Evolutionary conservation across 1,140 invertebrate species (phyloP).

Genomic region (Akabosia matsudoensis): DNA sequence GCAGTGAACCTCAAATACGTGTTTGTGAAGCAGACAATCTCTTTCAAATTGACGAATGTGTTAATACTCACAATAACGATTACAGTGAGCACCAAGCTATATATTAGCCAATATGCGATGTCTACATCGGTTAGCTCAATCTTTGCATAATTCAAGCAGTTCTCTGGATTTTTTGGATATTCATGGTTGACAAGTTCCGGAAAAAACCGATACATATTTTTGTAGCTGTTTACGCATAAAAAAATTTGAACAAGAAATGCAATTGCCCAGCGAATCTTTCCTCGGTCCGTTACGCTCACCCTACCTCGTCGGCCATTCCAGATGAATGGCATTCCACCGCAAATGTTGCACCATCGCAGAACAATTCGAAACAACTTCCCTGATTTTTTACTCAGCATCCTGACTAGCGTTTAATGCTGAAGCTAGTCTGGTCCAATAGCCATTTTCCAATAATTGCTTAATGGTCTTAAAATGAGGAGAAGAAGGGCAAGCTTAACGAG

Average conservation of each 20-base stretch:
- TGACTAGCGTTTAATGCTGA: neutral
- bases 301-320: neutral
- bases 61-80: neutral
- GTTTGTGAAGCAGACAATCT: neutral
- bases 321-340: slow-evolving; percentile 10
- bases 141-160: too few relatives aligned
- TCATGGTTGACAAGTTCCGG: neutral
- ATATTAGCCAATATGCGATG: neutral
- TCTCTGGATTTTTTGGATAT: neutral
- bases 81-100: neutral
- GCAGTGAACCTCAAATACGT: neutral
- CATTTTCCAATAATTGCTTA: too few relatives aligned
- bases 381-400: slow-evolving; percentile 2
- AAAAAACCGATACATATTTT: neutral
- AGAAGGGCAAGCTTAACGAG: too few relatives aligned
- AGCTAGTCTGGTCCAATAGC: too few relatives aligned
- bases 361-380: neutral
- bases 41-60: neutral
- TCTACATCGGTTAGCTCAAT: too few relatives aligned
- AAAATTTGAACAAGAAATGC: neutral
- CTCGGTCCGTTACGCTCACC: neutral
- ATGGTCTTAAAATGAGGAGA: too few relatives aligned
- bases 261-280: neutral
- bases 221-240: neutral
- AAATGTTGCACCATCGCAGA: neutral